Conservation (phyloP, 2,113 vertebrate genomes). For the Daboia siamensis region DNA sequence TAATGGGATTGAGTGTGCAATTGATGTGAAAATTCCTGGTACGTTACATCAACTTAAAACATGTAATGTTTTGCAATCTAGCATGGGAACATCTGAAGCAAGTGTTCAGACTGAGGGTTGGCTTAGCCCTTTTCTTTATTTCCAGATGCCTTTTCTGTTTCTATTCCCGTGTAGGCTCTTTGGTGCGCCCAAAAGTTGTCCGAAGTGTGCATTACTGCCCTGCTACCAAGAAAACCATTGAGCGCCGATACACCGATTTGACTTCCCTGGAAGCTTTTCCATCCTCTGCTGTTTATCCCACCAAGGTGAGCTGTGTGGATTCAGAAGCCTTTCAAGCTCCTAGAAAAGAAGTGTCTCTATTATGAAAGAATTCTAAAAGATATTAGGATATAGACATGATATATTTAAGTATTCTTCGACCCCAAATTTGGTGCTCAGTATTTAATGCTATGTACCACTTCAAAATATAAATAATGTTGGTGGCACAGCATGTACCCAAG, state of each 20-base stretch:
- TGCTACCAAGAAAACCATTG: slow-evolving; percentile 93
- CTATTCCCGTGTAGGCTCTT: slow-evolving; percentile 76
- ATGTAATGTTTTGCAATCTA: not conserved
- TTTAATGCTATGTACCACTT: not conserved
- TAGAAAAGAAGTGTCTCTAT: not conserved
- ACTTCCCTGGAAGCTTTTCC: slow-evolving; percentile 93
- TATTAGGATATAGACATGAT: not conserved
- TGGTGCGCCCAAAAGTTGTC: slow-evolving; percentile 93
- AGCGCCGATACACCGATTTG: slow-evolving; percentile 91
- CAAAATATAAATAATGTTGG: not conserved
- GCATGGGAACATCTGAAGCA: not conserved
- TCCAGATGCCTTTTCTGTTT: not conserved
- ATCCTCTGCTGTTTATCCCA: slow-evolving; percentile 89
- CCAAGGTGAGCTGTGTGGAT: slow-evolving; percentile 77
- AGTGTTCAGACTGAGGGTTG: not conserved
- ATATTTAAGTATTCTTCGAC: not conserved
- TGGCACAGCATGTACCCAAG: fast-evolving
- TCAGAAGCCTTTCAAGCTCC: not conserved
- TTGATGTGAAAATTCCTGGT: not conserved
- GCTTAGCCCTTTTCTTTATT: not conserved
- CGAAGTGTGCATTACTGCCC: slow-evolving; percentile 97
- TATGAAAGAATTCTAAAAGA: not conserved
- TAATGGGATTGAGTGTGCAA: not conserved
- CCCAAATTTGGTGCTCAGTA: not conserved
- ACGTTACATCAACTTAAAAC: not conserved